A percentile compares a stretch with the other conserved stretches of the same genome.
Conservation (phyloP, 1,140 invertebrate species). For the Theocolax elegans region DNA sequence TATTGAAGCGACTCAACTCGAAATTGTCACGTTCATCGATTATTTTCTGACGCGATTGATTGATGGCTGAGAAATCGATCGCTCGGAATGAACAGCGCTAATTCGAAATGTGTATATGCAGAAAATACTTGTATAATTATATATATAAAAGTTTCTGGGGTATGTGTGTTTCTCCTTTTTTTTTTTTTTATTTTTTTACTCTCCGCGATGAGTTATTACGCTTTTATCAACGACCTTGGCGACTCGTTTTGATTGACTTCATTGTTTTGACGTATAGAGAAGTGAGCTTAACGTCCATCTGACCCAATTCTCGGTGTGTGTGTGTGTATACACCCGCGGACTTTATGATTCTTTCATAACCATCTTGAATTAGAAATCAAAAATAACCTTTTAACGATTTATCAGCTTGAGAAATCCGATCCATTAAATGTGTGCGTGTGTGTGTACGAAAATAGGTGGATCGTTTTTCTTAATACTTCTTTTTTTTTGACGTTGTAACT, state of each 20-base stretch:
- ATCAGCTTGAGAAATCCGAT: not conserved
- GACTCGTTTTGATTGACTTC: constrained; percentile 35
- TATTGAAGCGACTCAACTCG: constrained; percentile 44
- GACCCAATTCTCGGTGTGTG: constrained; percentile 17
- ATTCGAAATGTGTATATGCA: too few species aligned
- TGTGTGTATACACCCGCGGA: not conserved
- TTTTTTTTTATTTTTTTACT: too few species aligned
- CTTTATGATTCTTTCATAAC: constrained; percentile 29
- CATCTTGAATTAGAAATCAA: constrained; percentile 22
- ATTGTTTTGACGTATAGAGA: constrained; percentile 41
- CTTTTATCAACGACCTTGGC: constrained; percentile 40
- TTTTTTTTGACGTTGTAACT: too few species aligned
- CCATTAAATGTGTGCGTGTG: too few species aligned
- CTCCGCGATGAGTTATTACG: constrained; percentile 23
- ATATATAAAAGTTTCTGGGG: too few species aligned
- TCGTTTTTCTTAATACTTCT: too few species aligned
- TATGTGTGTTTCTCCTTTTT: too few species aligned
- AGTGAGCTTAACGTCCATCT: constrained; percentile 30
- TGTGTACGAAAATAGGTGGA: too few species aligned
- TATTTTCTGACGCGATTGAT: constrained; percentile 59
- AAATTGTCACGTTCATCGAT: constrained; percentile 63
- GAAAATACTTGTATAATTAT: too few species aligned
- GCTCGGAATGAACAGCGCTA: constrained; percentile 41
- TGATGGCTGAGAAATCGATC: constrained; percentile 54
- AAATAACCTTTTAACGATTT: constrained; percentile 16